These are phyloP conservation scores for Lycocerus yunnanus DNA, from an alignment of 2,888 invertebrate species.

Conservation along the genomic window DNA sequence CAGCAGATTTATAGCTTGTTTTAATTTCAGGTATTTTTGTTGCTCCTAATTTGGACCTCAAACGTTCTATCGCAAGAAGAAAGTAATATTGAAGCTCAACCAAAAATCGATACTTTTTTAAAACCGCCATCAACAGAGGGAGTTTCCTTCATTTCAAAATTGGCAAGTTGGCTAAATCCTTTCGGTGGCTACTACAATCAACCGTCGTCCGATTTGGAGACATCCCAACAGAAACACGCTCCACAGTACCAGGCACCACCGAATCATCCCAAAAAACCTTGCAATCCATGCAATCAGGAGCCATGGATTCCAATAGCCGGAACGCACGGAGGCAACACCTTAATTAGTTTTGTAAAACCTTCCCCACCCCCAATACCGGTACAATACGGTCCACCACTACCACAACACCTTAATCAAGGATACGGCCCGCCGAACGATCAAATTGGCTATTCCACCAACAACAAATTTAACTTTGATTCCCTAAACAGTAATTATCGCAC, in stretches of 20 bases:
- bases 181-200: constrained; percentile 46
- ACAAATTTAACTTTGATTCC: constrained; percentile 16
- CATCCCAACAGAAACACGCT: constrained; percentile 28
- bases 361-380: constrained; percentile 23
- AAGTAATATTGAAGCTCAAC: constrained; percentile 32
- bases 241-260: constrained; percentile 34
- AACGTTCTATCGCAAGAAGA: constrained; percentile 36
- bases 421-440: constrained; percentile 25
- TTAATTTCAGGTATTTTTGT: constrained; percentile 38
- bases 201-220: constrained; percentile 34
- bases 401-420: not conserved
- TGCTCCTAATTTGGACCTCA: constrained; percentile 29
- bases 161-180: constrained; percentile 67
- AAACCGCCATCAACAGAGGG: constrained; percentile 54
- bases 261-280: constrained; percentile 46
- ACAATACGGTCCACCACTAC: constrained; percentile 28
- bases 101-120: constrained; percentile 53
- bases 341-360: constrained; percentile 45
- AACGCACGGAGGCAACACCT: constrained; percentile 41
- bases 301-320: constrained; percentile 82
- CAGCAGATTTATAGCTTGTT: constrained; percentile 1
- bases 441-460: constrained; percentile 17
- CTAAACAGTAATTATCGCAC: constrained; percentile 30
- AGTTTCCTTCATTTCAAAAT: constrained; percentile 55
- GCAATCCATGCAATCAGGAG: constrained; percentile 77